Evolutionary conservation across 2,797 vertebrate genomes (phyloP).

Genomic region (Fistularia tabacaria): DNA sequence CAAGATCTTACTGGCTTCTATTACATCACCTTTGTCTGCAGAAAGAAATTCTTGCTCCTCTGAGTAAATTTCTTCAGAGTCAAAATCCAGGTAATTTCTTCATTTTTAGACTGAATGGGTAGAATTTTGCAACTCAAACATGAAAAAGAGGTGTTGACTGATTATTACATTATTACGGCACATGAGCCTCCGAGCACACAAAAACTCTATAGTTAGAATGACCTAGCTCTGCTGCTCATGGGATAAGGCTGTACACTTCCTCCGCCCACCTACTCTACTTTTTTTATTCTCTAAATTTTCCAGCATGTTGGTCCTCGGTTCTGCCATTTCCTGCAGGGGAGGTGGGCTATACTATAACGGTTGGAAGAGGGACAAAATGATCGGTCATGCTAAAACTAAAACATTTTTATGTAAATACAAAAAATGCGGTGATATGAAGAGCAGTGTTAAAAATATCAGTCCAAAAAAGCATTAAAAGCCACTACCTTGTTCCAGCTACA

Average conservation of each 20-base stretch:
- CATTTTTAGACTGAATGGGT: conserved; percentile 1
- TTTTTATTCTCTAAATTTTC: conserved; percentile 23
- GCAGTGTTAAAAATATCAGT: too few species aligned
- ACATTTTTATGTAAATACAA: neutral
- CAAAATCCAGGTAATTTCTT: conserved; percentile 2
- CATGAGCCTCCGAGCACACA: conserved; percentile 24
- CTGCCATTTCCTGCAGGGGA: conserved; percentile 3
- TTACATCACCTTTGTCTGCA: too few species aligned
- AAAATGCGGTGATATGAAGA: neutral
- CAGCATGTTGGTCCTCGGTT: conserved; percentile 15
- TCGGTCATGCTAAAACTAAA: neutral
- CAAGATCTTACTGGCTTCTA: too few species aligned
- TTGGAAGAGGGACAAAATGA: too few species aligned
- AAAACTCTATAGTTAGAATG: conserved; percentile 61
- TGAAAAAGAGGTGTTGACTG: conserved; percentile 33
- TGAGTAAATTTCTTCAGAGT: neutral
- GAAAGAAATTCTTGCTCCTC: too few species aligned
- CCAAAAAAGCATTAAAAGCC: too few species aligned
- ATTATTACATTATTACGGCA: conserved; percentile 48
- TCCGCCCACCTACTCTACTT: conserved; percentile 40
- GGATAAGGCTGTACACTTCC: conserved; percentile 40
- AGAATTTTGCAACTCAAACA: conserved; percentile 1
- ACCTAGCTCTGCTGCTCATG: conserved; percentile 48
- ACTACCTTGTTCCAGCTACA: too few species aligned
- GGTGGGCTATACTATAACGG: conserved; percentile 3